Conservation (phyloP, 2,797 vertebrate genomes). For the Mico argentatus region DNA sequence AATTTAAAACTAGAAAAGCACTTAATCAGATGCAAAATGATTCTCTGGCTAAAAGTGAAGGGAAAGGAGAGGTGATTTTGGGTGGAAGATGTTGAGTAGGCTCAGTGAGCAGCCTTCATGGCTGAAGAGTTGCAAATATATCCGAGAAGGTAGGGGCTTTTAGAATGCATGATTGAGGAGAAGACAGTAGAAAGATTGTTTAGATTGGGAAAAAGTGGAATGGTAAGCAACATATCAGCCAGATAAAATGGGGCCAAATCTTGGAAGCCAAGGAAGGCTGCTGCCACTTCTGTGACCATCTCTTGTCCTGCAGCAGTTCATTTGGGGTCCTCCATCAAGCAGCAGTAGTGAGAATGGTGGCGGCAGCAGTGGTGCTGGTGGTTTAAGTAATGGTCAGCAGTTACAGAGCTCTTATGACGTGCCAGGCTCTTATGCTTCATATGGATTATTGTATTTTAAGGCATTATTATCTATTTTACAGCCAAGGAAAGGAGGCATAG, state of each 20-base stretch:
- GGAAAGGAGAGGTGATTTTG: not conserved
- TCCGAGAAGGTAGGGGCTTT: not conserved
- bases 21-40: not conserved
- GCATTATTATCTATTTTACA: not conserved
- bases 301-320: not conserved
- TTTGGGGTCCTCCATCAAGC: not conserved
- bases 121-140: not conserved
- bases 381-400: not conserved
- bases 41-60: not conserved
- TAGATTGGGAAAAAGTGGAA: not conserved
- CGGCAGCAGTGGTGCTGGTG: not conserved
- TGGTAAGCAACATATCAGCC: too few relatives aligned
- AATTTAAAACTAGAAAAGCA: constrained; percentile 39
- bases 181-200: not conserved
- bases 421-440: not conserved
- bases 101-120: not conserved
- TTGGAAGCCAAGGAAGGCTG: not conserved
- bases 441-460: not conserved
- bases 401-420: not conserved
- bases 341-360: not conserved
- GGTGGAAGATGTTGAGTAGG: not conserved
- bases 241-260: not conserved
- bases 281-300: not conserved
- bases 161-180: not conserved
- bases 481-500: not conserved